Percentiles rank a stretch among this genome's conserved stretches.
Conservation (phyloP, 2,888 invertebrate genomes). For the Dorcus hopei region DNA sequence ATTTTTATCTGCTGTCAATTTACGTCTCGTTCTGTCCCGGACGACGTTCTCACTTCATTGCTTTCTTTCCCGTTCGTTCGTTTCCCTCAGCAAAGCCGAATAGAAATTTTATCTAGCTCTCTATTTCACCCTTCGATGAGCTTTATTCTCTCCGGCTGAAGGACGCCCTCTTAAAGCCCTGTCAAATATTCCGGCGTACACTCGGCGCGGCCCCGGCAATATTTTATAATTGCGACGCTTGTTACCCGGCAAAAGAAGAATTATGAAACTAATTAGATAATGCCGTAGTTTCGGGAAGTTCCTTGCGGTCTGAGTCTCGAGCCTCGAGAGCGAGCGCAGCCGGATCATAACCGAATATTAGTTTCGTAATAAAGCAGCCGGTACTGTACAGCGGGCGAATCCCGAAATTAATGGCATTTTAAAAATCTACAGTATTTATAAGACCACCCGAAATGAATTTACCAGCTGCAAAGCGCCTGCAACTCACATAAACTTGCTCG, state of each 20-base stretch:
- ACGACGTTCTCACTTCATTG: constrained; percentile 30
- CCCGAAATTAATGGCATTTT: constrained; percentile 22
- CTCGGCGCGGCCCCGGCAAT: constrained; percentile 1
- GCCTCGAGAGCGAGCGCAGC: neutral
- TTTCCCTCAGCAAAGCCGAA: constrained; percentile 4
- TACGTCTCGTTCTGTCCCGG: constrained; percentile 32
- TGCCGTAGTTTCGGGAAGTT: constrained; percentile 11
- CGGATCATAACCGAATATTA: constrained; percentile 19
- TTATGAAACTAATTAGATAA: constrained; percentile 21
- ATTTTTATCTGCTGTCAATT: constrained; percentile 35
- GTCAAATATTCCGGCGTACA: constrained; percentile 2
- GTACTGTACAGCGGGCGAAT: neutral
- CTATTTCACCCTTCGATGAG: constrained; percentile 25
- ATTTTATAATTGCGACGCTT: constrained; percentile 18
- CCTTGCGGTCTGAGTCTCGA: neutral
- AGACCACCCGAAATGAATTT: constrained; percentile 24
- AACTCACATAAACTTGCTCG: too few relatives aligned
- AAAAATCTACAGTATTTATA: constrained; percentile 25
- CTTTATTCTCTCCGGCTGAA: constrained; percentile 3
- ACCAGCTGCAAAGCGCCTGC: neutral
- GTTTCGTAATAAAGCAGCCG: constrained; percentile 14
- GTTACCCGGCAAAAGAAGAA: constrained; percentile 1
- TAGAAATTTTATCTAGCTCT: constrained; percentile 23
- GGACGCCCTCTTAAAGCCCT: constrained; percentile 9
- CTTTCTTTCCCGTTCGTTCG: constrained; percentile 3